phyloP scores from a whole-genome alignment of 2,888 invertebrate genomes.

The Anticlea derivata region DNA sequence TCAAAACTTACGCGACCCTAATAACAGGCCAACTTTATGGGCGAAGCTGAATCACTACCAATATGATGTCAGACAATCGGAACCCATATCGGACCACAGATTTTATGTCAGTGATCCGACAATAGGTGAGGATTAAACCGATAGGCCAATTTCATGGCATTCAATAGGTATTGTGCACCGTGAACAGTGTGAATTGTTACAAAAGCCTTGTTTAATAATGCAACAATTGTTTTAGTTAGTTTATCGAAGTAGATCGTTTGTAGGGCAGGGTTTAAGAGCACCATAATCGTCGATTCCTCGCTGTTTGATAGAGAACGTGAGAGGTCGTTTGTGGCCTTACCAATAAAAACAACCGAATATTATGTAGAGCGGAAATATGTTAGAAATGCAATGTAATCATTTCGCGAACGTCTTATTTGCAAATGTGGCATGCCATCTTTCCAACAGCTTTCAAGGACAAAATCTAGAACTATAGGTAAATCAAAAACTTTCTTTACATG shows the following conservation, averaged over 20 bases:
- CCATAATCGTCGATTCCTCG: neutral
- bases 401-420: conserved; percentile 4
- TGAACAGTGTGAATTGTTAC: neutral
- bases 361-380: too few relatives aligned
- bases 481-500: too few relatives aligned
- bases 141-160: conserved; percentile 22
- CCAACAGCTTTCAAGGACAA: too few relatives aligned
- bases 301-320: conserved; percentile 11
- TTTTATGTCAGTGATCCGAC: conserved; percentile 28
- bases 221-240: conserved; percentile 8
- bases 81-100: conserved; percentile 26
- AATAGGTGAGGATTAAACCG: conserved; percentile 15
- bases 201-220: neutral
- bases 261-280: neutral
- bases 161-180: neutral
- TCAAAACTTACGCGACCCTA: conserved; percentile 51
- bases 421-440: neutral
- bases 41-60: conserved; percentile 43
- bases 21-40: conserved; percentile 45
- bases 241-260: neutral
- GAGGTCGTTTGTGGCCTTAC: neutral
- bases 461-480: too few relatives aligned
- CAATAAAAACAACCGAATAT: neutral
- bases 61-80: conserved; percentile 32
- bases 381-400: conserved; percentile 12